A percentile compares a stretch with the other conserved stretches of the same genome.
These are phyloP conservation scores for Panzeria rudis DNA, from an alignment of 2,888 invertebrate genomes.

Conservation along the genomic window DNA sequence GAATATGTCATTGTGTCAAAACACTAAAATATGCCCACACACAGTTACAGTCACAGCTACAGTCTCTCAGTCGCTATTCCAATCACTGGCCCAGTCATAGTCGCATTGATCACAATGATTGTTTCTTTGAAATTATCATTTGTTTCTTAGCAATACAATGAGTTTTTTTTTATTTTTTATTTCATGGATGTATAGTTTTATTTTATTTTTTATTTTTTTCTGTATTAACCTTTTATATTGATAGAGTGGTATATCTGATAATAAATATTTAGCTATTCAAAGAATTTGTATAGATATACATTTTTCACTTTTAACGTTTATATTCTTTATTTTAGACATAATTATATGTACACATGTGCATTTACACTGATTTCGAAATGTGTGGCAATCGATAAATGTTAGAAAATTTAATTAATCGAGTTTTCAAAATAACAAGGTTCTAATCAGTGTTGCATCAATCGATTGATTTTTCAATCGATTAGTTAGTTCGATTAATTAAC, in stretches of 20 bases:
- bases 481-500: no score
- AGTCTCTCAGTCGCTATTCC: conserved; percentile 13
- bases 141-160: conserved; percentile 14
- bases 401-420: no score
- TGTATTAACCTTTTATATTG: conserved; percentile 5
- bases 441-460: no score
- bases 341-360: neutral
- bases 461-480: no score
- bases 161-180: neutral
- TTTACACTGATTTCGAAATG: neutral
- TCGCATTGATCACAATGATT: conserved; percentile 6
- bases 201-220: neutral
- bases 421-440: no score
- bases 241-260: conserved; percentile 26
- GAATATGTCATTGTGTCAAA: conserved; percentile 69
- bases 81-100: conserved; percentile 18
- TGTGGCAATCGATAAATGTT: neutral
- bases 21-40: conserved; percentile 62
- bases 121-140: conserved; percentile 9
- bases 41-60: conserved; percentile 29
- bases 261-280: conserved; percentile 40
- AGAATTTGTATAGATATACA: conserved; percentile 26
- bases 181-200: no score
- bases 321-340: neutral
- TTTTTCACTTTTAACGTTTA: neutral